Evolutionary conservation across 2,797 vertebrate genomes (phyloP).

Genomic region (Channa striata): DNA sequence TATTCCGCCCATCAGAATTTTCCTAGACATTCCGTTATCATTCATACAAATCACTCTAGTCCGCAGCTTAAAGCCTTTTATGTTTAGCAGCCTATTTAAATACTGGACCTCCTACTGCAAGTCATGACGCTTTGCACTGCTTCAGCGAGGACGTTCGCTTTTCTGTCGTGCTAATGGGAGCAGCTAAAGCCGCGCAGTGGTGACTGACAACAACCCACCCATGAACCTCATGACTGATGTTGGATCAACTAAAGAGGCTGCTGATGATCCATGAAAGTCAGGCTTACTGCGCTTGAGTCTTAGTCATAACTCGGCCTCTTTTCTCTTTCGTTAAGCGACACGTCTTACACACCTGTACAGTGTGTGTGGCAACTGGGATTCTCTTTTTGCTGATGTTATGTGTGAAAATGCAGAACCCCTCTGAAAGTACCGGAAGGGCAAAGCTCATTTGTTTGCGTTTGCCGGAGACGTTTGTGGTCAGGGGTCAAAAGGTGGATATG

Average conservation of each 20-base stretch:
- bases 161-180: slow-evolving; percentile 43
- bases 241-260: slow-evolving; percentile 74
- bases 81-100: too few species aligned
- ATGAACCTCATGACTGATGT: slow-evolving; percentile 74
- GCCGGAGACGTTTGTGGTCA: too few species aligned
- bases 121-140: too few species aligned
- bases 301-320: slow-evolving; percentile 43
- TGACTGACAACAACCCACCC: slow-evolving; percentile 73
- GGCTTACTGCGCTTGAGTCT: slow-evolving; percentile 64
- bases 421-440: too few species aligned
- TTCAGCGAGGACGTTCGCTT: not conserved
- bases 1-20: too few species aligned
- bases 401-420: too few species aligned
- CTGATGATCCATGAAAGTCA: slow-evolving; percentile 73
- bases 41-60: too few species aligned
- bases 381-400: not conserved
- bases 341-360: slow-evolving; percentile 13
- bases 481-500: too few species aligned
- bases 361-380: not conserved
- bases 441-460: too few species aligned
- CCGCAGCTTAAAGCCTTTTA: too few species aligned
- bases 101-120: too few species aligned
- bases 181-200: slow-evolving; percentile 49
- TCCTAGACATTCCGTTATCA: too few species aligned
- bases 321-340: slow-evolving; percentile 7